Base-by-base conservation (phyloP, 92 coral and sea anemone genomes). In the Meandrina meandrites region DNA sequence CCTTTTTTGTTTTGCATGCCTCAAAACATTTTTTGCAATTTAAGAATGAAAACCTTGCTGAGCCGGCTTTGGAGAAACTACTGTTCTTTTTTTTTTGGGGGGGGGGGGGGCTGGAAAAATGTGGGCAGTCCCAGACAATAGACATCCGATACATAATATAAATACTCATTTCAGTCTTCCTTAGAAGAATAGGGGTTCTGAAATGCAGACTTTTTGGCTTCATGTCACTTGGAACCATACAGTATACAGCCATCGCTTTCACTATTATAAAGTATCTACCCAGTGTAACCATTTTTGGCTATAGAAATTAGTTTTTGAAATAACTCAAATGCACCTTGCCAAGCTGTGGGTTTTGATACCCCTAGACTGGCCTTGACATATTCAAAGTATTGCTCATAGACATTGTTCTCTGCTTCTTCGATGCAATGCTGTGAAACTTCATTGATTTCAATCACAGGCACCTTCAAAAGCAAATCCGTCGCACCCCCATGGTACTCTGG, bases 331-430 rank as follows among this genome's bases (percentile, higher is more conserved):
- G 90, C 90, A 71, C 57, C 76, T 75, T 88, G 81, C 90, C 90
- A 88, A 53, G 67, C 75, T 82, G 45, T 88, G 70, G 90, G 82
- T 72, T 76, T 70, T 80, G 81, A 70, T 88, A 58, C 73, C 71
- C 80, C 86, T 36, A 88, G 60, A 88, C 86, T 88, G 79, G 54
- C 90, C n/a, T 35, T 88, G 90, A 88, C 86, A 81, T 88, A 88
- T 71, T 81, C 86, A 80, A 72, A 88, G 86, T 88, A 88, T 56
- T 88, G 81, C 86, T 74, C 81, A 56, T 88, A 72, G 86, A 80
- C 74, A 74, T 71, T 88, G 90, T 31, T 56, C 16, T 74, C 90
- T 69, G 36, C 24, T 50, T 81, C 86, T 8, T 27, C 64, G 71
- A 81, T 74, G 79, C 86, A 80, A 71, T 80, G 86, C 86, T 71